phyloP scores from a whole-genome alignment of 1,140 invertebrate genomes.

The Andrena cerasifolii region DNA sequence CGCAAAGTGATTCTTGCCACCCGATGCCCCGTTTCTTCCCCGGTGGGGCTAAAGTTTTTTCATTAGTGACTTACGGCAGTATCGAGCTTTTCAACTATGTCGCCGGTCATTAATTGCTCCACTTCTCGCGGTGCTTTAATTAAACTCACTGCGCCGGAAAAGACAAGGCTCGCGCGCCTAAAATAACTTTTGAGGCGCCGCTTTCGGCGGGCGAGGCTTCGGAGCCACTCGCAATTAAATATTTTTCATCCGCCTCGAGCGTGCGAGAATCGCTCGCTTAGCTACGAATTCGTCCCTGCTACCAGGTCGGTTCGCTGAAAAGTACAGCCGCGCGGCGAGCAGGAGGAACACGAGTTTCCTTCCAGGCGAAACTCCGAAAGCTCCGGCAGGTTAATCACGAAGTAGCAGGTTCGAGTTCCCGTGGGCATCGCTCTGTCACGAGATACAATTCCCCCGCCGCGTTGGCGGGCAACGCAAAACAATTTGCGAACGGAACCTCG shows the following conservation, averaged over 20 bases:
- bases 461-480: constrained; percentile 21
- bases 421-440: constrained; percentile 8
- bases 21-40: background rate
- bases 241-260: background rate
- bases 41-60: constrained; percentile 43
- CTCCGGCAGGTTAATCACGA: constrained; percentile 30
- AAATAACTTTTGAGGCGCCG: background rate
- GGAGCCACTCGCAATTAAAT: background rate
- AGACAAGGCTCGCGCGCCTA: background rate
- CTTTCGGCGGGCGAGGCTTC: background rate
- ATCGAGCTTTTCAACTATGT: constrained; percentile 37
- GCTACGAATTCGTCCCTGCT: too few species aligned
- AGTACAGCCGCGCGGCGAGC: too few species aligned
- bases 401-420: constrained; percentile 23
- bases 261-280: too few species aligned
- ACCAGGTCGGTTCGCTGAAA: too few species aligned
- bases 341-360: constrained; percentile 15
- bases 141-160: constrained; percentile 22
- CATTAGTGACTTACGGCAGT: constrained; percentile 19
- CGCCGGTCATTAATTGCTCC: constrained; percentile 43
- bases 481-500: constrained; percentile 30
- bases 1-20: background rate
- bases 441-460: constrained; percentile 1
- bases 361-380: background rate
- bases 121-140: constrained; percentile 33